Base-by-base conservation (phyloP, 2,888 invertebrate genomes). In the Mimas tiliae region DNA sequence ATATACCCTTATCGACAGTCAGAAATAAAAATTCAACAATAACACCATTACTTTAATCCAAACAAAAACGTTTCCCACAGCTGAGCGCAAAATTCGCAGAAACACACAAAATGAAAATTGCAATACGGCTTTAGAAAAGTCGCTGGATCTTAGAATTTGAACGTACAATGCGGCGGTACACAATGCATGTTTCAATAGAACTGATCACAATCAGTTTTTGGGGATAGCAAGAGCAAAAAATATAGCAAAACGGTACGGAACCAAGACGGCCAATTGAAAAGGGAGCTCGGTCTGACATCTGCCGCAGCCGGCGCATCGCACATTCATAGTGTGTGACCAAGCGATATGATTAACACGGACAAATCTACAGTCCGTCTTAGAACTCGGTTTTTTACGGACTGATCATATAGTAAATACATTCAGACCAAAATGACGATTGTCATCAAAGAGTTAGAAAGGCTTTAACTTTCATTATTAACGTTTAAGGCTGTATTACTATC, bases 191-290 rank as follows among this genome's bases (percentile, higher is more conserved):
- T 83, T 87, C 88, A 89, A 89, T 86, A 76, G 83, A 73, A 69
- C 78, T 79, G 88, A 90, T 90, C 87, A 89, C 87, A 90, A 93
- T 91, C 91, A 83, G 83, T 84, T 83, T 77, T 76, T 78, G 78
- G 78, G 79, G 81, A 42, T 27, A 42, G 51, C 48, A 33, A 19
- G 19, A 27, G 52, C 27, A 27, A 27, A 27, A 27, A 55, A 71
- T 80, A n/a, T n/a, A n/a, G n/a, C n/a, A 90, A 92, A 87, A 89
- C 87, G 79, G 77, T 72, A 82, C 76, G 74, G 77, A 67, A 72
- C 62, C 67, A 76, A 89, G 86, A 88, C 84, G 87, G 87, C 82
- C 91, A 90, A 91, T 91, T 89, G 90, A 87, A 90, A 88, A 87
- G 90, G 90, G 89, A 88, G 80, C 83, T 82, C 72, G 74, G 76